These are phyloP conservation scores for Phaethon lepturus DNA, from an alignment of 2,113 vertebrate species.

Conservation along the genomic window DNA sequence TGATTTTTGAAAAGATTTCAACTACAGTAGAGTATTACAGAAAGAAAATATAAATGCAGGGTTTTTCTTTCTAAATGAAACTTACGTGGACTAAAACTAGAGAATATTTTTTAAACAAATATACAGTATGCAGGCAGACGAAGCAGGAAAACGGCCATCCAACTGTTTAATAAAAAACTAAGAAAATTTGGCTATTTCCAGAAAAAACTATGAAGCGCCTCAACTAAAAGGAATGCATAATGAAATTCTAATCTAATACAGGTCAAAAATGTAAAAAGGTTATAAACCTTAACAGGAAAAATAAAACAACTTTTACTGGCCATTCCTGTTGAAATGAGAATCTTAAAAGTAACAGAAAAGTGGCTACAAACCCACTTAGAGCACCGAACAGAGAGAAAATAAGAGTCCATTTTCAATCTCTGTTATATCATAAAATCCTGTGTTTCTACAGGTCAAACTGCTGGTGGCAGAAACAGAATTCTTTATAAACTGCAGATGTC, in stretches of 20 bases:
- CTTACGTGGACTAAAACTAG: conserved; percentile 85
- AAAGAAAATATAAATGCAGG: conserved; percentile 84
- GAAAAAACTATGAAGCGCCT: conserved; percentile 83
- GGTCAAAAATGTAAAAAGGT: conserved; percentile 86
- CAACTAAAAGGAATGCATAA: conserved; percentile 96
- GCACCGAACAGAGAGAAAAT: conserved; percentile 87
- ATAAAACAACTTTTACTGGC: conserved; percentile 88
- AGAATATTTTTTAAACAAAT: conserved; percentile 85
- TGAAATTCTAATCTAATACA: conserved; percentile 87
- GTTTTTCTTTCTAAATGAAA: conserved; percentile 79
- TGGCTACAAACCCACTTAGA: conserved; percentile 86
- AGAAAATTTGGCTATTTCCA: conserved; percentile 82
- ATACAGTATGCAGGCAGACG: conserved; percentile 87
- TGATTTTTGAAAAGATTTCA: conserved; percentile 78
- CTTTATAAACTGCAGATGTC: conserved; percentile 84
- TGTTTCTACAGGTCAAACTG: conserved; percentile 83
- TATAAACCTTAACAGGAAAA: conserved; percentile 85
- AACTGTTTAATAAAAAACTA: conserved; percentile 81
- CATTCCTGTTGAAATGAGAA: conserved; percentile 90
- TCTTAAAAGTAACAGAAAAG: conserved; percentile 87
- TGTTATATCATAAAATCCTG: conserved; percentile 86
- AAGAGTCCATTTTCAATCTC: conserved; percentile 82
- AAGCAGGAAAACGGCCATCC: conserved; percentile 84
- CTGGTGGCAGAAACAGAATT: conserved; percentile 88
- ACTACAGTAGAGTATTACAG: conserved; percentile 86